Base-by-base conservation (phyloP, 2,797 vertebrate genomes). In the Myotis planiceps region DNA sequence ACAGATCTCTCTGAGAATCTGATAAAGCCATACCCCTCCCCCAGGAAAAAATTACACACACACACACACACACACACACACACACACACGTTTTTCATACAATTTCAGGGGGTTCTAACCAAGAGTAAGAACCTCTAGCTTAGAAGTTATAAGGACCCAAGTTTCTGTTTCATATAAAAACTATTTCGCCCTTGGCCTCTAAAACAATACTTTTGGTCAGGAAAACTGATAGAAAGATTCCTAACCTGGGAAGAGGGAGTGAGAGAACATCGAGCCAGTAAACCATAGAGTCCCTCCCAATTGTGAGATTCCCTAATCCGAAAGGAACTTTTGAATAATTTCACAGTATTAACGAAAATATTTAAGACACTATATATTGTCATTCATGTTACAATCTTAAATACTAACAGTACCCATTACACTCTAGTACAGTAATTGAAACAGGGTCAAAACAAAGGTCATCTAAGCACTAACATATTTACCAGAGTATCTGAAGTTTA, bases 301-400 rank as follows among this genome's bases (percentile, higher is more conserved):
- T 12, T 80, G 6, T 27, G 71, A 25, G 18, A 32, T 29, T 95
- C 29, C 34, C 47, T 65, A 90, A 49, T 29, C 34, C 29, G 76
- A 58, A 96, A 76, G 49, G 60, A 84, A 42, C 34, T 84, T 85
- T 39, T 55, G 79, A 88, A 51, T 51, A 53, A 49, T 85, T 86
- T 88, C 68, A 87, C 39, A 80, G 49, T 81, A 34, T 68, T 79
- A 82, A 88, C 8, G 39, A 23, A 93, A 72, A 65, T 29, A 68
- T 37, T 68, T 84, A 42, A 93, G 93, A 42, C 45, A 45, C 45
- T 45, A 12, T 45, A 45, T 45, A 76, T 1, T 78, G 29, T 53
- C 47, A 29, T 55, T 42, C 25, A 27, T 1, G 1, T 32, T 72
- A 45, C 66, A 49, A 65, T 45, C 65, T 63, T 86, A 69, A 92